phyloP scores from a whole-genome alignment of 2,888 invertebrate species.

The Phalera bucephala region DNA sequence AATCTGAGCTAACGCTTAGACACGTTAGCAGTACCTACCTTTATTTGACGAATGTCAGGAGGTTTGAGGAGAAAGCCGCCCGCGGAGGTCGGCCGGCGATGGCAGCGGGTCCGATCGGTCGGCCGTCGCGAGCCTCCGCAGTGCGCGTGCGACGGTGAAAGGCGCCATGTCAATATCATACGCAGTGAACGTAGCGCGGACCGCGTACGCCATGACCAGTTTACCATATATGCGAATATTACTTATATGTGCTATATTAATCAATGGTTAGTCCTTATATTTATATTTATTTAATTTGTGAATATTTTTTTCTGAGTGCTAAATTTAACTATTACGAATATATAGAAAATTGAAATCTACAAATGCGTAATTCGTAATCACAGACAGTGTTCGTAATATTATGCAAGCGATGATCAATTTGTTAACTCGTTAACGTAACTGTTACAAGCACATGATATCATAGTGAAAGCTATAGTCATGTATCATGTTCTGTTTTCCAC shows the following conservation, averaged over 20 bases:
- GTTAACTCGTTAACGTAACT: conserved; percentile 62
- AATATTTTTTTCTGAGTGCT: conserved; percentile 6
- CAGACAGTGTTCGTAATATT: too few species aligned
- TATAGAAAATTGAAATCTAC: conserved; percentile 22
- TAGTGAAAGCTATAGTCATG: conserved; percentile 64
- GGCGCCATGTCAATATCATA: conserved; percentile 64
- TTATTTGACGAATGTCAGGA: conserved; percentile 52
- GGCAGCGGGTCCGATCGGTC: conserved; percentile 37
- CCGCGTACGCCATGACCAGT: conserved; percentile 53
- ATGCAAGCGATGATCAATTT: conserved; percentile 66
- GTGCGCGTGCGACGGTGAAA: conserved; percentile 78
- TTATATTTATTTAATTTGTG: conserved; percentile 10
- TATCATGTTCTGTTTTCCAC: conserved; percentile 22
- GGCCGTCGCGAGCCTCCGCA: conserved; percentile 36
- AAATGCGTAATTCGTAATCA: too few species aligned
- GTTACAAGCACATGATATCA: conserved; percentile 56
- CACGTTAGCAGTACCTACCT: conserved; percentile 28
- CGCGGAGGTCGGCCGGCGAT: conserved; percentile 62
- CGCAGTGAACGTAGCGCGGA: conserved; percentile 48
- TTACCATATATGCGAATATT: conserved; percentile 59
- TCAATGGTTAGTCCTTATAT: conserved; percentile 69
- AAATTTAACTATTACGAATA: background rate
- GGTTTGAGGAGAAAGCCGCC: conserved; percentile 72
- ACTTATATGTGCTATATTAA: conserved; percentile 66
- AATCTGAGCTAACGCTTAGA: too few species aligned